Evolutionary conservation across 2,113 vertebrate genomes (phyloP), one percentile per base, ranked within the genome.

Genomic region (Dunckerocampus dactyliophorus): DNA sequence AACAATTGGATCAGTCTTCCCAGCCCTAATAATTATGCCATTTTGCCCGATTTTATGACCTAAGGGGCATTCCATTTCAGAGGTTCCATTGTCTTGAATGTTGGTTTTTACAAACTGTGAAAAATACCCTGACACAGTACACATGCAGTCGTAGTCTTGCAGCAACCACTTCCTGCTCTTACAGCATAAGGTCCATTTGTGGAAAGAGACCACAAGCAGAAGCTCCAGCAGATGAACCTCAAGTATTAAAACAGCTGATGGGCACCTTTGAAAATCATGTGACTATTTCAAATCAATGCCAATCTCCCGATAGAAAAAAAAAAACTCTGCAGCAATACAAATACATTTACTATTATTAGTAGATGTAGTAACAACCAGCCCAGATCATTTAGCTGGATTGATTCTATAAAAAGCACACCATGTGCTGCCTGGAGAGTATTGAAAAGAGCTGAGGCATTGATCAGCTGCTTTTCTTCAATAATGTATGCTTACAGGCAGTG

Each of bases 361-460:
- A 9, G 19, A 12, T 20, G n/a, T 10, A 19, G 34, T 14, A 21
- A 56, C 53, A 11, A 12, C 3, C n/a, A 4, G 47, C 14, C 4
- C 4, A 14, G 11, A 39, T 39, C 53, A 56, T 20, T 56, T 8
- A 19, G 19, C 31, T 56, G 6, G 11, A 39, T 42, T 56, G 53
- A 39, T 56, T 21, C n/a, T 8, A 20, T 39, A 39, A 56, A 20
- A 42, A n/a, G 52, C 10, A 31, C 28, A 34, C 16, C 17, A 6
- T 42, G 53, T 56, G 53, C n/a, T 21, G n/a, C 31, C 53, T n/a
- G 31, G 11, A 39, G n/a, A 1, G 34, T 56, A 55, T 39, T 55
- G 53, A 55, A 55, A 16, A 39, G n/a, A n/a, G n/a, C n/a, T n/a
- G n/a, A n/a, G n/a, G 31, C 31, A 39, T 56, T 39, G 34, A 39